phyloP scores from a whole-genome alignment of 2,113 vertebrate genomes.

The Colinus virginianus region DNA sequence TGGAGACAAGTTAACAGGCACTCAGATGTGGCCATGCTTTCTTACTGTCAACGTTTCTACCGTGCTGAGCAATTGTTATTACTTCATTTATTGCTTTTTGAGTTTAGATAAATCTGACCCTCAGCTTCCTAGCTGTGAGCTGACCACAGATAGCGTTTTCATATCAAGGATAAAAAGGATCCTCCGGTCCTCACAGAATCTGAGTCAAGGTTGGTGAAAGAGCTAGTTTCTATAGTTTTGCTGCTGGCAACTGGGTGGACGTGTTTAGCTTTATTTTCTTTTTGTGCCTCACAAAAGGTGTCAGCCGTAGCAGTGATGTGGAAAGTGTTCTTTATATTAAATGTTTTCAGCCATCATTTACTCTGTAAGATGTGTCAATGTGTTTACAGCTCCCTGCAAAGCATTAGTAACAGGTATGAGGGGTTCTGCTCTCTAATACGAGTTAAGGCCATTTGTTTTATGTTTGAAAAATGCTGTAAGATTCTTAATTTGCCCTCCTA shows the following conservation, averaged over 20 bases:
- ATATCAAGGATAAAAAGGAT: neutral
- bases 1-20: neutral
- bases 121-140: neutral
- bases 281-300: neutral
- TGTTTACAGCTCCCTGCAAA: slow-evolving; percentile 1
- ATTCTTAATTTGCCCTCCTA: neutral
- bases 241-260: neutral
- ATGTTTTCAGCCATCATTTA: neutral
- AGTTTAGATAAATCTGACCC: neutral
- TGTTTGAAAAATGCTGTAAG: neutral
- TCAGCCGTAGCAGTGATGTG: neutral
- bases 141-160: neutral
- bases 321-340: neutral
- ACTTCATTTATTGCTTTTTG: neutral
- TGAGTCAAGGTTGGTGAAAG: neutral
- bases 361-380: neutral
- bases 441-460: neutral
- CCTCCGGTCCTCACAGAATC: neutral
- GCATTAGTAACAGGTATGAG: neutral
- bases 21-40: neutral
- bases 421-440: neutral
- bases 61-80: neutral
- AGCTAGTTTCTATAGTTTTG: neutral
- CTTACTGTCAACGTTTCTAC: neutral
- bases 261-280: neutral